Percentiles rank a stretch among this genome's conserved stretches.
Conservation (phyloP, 2,888 invertebrate species). For the Myopa testacea region DNA sequence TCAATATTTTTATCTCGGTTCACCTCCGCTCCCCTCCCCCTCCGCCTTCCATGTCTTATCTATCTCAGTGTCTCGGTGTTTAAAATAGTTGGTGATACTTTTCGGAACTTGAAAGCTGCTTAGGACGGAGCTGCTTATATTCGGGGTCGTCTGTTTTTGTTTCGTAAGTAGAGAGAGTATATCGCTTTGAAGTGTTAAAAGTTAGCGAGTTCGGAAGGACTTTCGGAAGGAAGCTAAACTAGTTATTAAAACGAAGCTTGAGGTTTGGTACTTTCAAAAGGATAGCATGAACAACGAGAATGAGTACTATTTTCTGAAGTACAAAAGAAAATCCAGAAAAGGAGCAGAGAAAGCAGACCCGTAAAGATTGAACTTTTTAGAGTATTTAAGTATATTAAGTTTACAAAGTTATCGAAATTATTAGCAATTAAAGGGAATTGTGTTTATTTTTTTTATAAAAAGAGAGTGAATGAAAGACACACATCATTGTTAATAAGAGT, state of each 20-base stretch:
- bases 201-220: slow-evolving; percentile 20
- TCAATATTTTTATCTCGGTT: background rate
- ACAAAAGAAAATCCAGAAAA: background rate
- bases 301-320: background rate
- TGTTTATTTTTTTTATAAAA: no score
- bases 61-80: slow-evolving; percentile 11
- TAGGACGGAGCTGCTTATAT: slow-evolving; percentile 37
- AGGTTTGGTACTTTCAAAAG: background rate
- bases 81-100: slow-evolving; percentile 34
- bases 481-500: no score
- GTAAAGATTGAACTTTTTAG: no score
- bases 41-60: background rate
- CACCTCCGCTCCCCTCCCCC: background rate
- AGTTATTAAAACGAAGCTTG: background rate
- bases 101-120: slow-evolving; percentile 45
- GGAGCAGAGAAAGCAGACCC: no score
- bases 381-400: background rate
- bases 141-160: slow-evolving; percentile 21
- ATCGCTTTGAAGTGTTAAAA: slow-evolving; percentile 35
- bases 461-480: background rate
- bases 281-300: background rate
- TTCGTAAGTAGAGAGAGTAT: background rate
- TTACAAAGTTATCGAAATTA: no score
- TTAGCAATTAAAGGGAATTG: no score
- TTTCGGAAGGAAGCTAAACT: slow-evolving; percentile 2